Evolutionary conservation across 2,797 vertebrate species (phyloP), one percentile per base, ranked within the genome.

Genomic region (Austrolebias charrua): DNA sequence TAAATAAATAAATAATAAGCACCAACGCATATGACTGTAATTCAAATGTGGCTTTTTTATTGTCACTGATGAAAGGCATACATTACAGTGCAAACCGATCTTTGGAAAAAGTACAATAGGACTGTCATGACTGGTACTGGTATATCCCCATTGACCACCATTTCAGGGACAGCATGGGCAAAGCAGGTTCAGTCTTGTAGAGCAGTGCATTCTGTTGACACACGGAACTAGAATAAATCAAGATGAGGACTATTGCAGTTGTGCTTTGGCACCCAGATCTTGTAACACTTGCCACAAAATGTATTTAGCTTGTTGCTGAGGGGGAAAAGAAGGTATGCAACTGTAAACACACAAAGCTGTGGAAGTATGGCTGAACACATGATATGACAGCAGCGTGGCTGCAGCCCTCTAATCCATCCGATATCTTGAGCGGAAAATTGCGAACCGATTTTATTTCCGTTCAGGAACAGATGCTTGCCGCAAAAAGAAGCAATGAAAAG

Each of bases 31-130:
- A 2, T 3, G 40, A 55, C 60, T 80, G 71, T 66, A 79, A 84
- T 88, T 86, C 86, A 93, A 92, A 93, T 51, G 92, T 92, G 93
- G 90, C 90, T 94, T 91, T 79, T 96, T 88, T 81, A 84, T 85
- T 95, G 95, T 97, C 90, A 86, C 90, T 94, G 92, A 85, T 78
- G 83, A 93, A 91, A 96, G 92, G 94, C 92, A 90, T 94, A 95
- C 88, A 90, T 93, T 93, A 95, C 92, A 98, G 96, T 98, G 96
- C 96, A 97, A 95, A 96, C 92, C 91, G 88, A 90, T 95, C 94
- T 97, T 98, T 98, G 96, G 96, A 94, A 95, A 94, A 95, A 87
- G 87, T 92, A 95, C 91, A 95, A 92, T 86, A 93, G 92, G 90
- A 92, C 90, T 82, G 89, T 92, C 76, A 80, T 53, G 88, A 88